These are phyloP conservation scores for Clavelina lepadiformis DNA, from an alignment of 23 tunicate species.

Conservation along the genomic window DNA sequence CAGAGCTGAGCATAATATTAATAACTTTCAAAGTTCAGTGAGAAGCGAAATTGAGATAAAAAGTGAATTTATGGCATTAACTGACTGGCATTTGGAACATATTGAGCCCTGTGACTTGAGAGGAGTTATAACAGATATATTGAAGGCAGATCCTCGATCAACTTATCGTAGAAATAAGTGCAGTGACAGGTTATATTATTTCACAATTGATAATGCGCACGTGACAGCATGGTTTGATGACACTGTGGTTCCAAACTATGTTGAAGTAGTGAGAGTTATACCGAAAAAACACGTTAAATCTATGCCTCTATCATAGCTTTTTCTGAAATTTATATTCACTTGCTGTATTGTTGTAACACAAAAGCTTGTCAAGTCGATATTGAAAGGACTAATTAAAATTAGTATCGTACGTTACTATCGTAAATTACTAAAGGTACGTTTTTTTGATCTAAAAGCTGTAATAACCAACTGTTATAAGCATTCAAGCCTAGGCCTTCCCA, in stretches of 20 bases:
- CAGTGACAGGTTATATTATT: slow-evolving; percentile 71
- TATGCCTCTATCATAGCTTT: no score
- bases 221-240: slow-evolving; percentile 96
- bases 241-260: slow-evolving; percentile 24
- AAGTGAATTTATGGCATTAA: neutral
- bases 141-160: slow-evolving; percentile 82
- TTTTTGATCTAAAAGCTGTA: no score
- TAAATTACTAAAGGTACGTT: no score
- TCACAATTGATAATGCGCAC: slow-evolving; percentile 60
- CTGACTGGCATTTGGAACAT: slow-evolving; percentile 11
- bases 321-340: no score
- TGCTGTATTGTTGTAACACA: no score
- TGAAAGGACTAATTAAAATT: no score
- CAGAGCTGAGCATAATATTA: slow-evolving; percentile 49
- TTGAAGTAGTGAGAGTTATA: slow-evolving; percentile 64
- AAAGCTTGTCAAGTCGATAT: no score
- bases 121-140: slow-evolving; percentile 45
- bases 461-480: no score
- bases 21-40: neutral
- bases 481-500: no score
- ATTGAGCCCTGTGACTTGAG: slow-evolving; percentile 22
- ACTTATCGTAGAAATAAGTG: slow-evolving; percentile 75
- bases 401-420: no score
- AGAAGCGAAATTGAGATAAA: neutral
- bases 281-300: no score